Evolutionary conservation across 2,888 invertebrate species (phyloP).

Genomic region (Platynereis dumerilii): DNA sequence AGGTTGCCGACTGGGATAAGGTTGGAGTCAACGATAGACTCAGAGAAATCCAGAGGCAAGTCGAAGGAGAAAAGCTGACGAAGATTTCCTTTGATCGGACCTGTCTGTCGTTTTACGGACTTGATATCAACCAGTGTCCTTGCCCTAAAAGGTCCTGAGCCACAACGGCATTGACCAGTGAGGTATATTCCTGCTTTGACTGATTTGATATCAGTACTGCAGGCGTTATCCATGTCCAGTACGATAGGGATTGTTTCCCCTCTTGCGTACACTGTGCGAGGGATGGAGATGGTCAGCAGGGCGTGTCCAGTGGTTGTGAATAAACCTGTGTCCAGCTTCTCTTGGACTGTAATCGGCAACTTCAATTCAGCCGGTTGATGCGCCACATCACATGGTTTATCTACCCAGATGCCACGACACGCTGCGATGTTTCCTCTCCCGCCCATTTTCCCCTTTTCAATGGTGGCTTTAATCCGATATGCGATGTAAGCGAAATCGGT

Average conservation of each 20-base stretch:
- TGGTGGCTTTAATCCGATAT: slow-evolving; percentile 17
- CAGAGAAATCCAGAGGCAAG: slow-evolving; percentile 12
- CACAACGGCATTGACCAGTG: not conserved
- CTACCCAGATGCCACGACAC: slow-evolving; percentile 5
- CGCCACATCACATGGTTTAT: slow-evolving; percentile 2
- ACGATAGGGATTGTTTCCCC: slow-evolving; percentile 1
- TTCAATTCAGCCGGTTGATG: not conserved
- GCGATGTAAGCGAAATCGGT: slow-evolving; percentile 1
- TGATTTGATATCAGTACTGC: not conserved
- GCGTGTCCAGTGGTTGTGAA: not conserved
- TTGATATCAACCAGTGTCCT: not conserved
- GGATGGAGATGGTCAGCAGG: not conserved
- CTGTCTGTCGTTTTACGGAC: not conserved
- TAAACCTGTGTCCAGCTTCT: slow-evolving; percentile 8
- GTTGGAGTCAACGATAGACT: slow-evolving; percentile 12
- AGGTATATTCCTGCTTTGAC: slow-evolving; percentile 1
- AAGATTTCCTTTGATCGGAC: not conserved
- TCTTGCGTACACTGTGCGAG: not conserved
- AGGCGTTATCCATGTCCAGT: slow-evolving; percentile 12
- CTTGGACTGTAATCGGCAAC: not conserved
- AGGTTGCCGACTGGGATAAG: slow-evolving; percentile 21
- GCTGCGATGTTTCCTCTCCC: slow-evolving; percentile 9
- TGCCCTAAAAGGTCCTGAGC: not conserved
- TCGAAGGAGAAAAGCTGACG: not conserved
- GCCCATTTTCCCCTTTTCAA: slow-evolving; percentile 5